phyloP scores from a whole-genome alignment of 53 echinoderm and acorn worm genomes.

The Temnopleurus reevesii region DNA sequence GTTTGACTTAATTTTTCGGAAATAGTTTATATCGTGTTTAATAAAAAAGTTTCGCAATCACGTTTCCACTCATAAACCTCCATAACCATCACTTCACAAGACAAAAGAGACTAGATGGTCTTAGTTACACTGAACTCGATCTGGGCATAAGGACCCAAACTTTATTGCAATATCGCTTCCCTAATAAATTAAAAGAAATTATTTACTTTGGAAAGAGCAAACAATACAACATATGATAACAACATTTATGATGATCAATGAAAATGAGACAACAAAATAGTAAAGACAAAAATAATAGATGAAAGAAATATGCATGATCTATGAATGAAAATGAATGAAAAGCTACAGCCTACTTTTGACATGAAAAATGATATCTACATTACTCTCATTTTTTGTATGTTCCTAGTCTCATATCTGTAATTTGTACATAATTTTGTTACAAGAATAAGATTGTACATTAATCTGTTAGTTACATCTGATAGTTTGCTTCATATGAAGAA shows the following conservation, averaged over 20 bases:
- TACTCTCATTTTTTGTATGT: not conserved
- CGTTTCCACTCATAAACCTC: no score
- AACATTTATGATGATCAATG: not conserved
- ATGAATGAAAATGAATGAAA: not conserved
- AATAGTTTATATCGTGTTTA: no score
- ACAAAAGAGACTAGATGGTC: no score
- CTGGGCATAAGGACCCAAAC: constrained; percentile 17
- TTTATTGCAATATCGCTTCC: constrained; percentile 61
- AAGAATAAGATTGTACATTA: constrained; percentile 34
- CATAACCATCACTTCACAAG: no score
- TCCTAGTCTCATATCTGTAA: not conserved
- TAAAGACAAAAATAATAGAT: constrained; percentile 6
- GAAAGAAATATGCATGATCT: not conserved
- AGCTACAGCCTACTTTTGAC: constrained; percentile 8
- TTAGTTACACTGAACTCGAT: constrained; percentile 47
- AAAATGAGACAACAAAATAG: constrained; percentile 26
- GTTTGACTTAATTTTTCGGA: no score
- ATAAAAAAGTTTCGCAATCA: no score
- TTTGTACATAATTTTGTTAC: constrained; percentile 29
- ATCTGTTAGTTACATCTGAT: constrained; percentile 1
- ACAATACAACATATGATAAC: constrained; percentile 15
- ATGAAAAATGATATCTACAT: constrained; percentile 6
- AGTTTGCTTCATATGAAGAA: not conserved
- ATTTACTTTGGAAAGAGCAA: constrained; percentile 58
- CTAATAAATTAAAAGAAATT: constrained; percentile 59